Base-by-base conservation (phyloP, 2,113 vertebrate genomes). In the Trochalopteron elliotii region DNA sequence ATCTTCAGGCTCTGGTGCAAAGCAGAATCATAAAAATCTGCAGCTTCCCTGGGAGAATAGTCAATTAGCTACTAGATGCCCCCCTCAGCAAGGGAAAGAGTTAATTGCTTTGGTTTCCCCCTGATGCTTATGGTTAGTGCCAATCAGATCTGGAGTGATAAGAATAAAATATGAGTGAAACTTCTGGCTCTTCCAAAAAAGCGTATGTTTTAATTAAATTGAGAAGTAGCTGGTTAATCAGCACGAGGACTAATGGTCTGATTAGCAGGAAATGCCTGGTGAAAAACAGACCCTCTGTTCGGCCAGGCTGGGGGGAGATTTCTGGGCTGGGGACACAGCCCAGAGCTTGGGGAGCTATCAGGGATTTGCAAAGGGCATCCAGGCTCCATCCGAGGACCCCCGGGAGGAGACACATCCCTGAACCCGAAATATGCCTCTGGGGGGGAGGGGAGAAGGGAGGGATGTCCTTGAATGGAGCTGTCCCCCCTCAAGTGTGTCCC, bases 211-310 rank as follows among this genome's bases (percentile, higher is more conserved):
- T 96, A 97, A 97, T 97, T 96, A 96, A 96, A 94, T 87, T 70
- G 93, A 93, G 83, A 90, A 88, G 71, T 91, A 77, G 91, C 86
- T 82, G 84, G 96, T 95, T 97, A 96, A 96, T 97, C 94, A 96
- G 93, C 81, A 79, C 59, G 37, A 96, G 94, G 84, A 90, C 79
- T 93, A 96, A 95, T 78, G 92, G 87, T 77, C 89, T 97, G 97
- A 96, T 96, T 93, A 97, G 94, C 87, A 93, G 79, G 79, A 95
- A 95, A 83, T 3, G 88, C 37, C 57, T 75, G 64, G 52, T 92
- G 69, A 49, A 93, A 95, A 97, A 79, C 1, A 77, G 78, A 56
- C 45, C 2, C 2, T 74, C 35, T 92, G 55, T 9, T 37, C 2
- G 0, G 30, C n/a, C 55, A 65, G 63, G 77, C 53, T 86, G 68